Evolutionary conservation across 37 sponge, comb jelly and placozoan species (phyloP), one percentile per base, ranked within the genome.

Genomic region (Tethya wilhelma): DNA sequence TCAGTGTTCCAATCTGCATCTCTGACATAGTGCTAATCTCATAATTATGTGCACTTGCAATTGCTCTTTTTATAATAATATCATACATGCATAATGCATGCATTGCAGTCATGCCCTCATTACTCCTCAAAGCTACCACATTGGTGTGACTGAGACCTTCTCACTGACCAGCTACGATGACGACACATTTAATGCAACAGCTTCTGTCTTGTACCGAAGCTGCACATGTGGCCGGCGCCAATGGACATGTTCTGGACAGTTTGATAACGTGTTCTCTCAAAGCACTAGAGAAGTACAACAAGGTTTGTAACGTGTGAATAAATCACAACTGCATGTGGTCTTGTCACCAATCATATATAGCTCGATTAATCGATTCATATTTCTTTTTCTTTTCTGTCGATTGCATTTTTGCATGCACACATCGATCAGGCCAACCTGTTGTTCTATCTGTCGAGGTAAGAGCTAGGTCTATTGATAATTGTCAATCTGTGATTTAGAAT

Each of bases 81-180:
- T n/a, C n/a, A n/a, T n/a, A n/a, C n/a, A n/a, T n/a, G n/a, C n/a
- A n/a, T n/a, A n/a, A n/a, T n/a, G n/a, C n/a, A n/a, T n/a, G n/a
- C n/a, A n/a, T 59, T 43, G 49, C 78, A 85, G 85, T 36, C 85
- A 85, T 71, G 41, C 26, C 12, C 44, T 85, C 49, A 64, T 69
- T 32, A 67, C 31, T 1, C 85, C 85, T 22, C 76, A 85, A 25
- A 44, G 6, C 40, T 85, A 53, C 66, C 67, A 70, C 38, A 67
- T 85, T 34, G 85, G 78, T 30, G 34, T 39, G 9, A 34, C 7
- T 46, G 78, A 77, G 53, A 70, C 49, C 9, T 11, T 85, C 36
- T 70, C 78, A 6, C 40, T 85, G 19, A 85, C 75, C 33, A 84
- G 71, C 59, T 84, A 84, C 56, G 56, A 19, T 23, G 6, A 14